These are phyloP conservation scores for Rhea pennata DNA, from an alignment of 2,113 vertebrate species.

Conservation along the genomic window DNA sequence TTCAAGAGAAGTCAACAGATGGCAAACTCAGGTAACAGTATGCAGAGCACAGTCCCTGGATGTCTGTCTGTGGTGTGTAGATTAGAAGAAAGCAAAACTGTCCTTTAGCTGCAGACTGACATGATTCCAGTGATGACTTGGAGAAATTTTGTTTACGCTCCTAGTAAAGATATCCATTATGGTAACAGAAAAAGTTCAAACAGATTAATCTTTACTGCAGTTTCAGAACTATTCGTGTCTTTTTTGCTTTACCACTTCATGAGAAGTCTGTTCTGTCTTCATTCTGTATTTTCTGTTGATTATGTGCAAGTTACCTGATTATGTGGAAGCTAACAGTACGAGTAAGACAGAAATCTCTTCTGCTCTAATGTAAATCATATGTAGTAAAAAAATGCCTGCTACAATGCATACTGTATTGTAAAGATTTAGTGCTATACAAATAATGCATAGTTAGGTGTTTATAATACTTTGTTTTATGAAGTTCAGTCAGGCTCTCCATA, in stretches of 20 bases:
- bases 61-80: not conserved
- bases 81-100: not conserved
- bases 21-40: rapidly evolving
- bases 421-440: not conserved
- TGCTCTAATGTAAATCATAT: not conserved
- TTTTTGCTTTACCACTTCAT: not conserved
- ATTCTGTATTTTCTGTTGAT: not conserved
- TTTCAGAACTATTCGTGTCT: not conserved
- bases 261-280: not conserved
- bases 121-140: not conserved
- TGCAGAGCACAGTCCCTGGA: not conserved
- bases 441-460: not conserved
- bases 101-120: not conserved
- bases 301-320: not conserved
- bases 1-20: not conserved
- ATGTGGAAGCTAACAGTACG: not conserved
- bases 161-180: not conserved
- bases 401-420: not conserved
- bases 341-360: not conserved
- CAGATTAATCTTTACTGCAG: not conserved
- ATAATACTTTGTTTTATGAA: not conserved
- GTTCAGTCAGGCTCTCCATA: constrained; percentile 17
- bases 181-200: not conserved
- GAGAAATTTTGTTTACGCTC: constrained; percentile 4
- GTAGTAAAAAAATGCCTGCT: not conserved